Evolutionary conservation across 2,113 vertebrate species (phyloP).

Genomic region (Raja brachyura): DNA sequence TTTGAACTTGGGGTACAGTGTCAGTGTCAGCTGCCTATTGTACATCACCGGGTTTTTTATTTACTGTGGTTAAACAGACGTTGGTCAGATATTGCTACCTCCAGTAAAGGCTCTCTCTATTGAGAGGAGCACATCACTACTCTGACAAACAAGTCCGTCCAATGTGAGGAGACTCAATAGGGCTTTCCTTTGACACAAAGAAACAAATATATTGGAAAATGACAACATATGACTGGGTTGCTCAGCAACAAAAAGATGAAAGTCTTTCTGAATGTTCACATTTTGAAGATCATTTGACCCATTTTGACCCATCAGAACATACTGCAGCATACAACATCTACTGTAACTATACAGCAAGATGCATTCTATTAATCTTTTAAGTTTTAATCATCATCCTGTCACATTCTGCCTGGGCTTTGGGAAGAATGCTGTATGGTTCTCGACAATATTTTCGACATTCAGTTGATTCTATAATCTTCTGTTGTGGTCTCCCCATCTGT

Average conservation of each 20-base stretch:
- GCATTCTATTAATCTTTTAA: neutral
- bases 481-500: neutral
- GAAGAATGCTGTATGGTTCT: neutral
- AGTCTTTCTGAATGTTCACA: constrained; percentile 11
- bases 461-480: too few species aligned
- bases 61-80: neutral
- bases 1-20: neutral
- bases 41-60: neutral
- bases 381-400: neutral
- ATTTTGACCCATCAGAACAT: neutral
- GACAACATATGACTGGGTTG: too few species aligned
- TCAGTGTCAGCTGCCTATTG: neutral
- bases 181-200: neutral
- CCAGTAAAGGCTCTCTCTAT: neutral
- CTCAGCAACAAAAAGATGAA: neutral
- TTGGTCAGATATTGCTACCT: neutral
- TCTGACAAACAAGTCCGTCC: neutral
- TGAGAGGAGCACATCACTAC: neutral
- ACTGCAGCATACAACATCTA: neutral
- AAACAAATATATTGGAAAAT: neutral
- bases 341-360: neutral
- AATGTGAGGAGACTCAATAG: neutral
- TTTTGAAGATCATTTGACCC: neutral
- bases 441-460: neutral
- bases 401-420: neutral